A percentile compares a stretch with the other conserved stretches of the same genome.
Conservation (phyloP, 2,113 vertebrate species). For the Microtus pennsylvanicus region DNA sequence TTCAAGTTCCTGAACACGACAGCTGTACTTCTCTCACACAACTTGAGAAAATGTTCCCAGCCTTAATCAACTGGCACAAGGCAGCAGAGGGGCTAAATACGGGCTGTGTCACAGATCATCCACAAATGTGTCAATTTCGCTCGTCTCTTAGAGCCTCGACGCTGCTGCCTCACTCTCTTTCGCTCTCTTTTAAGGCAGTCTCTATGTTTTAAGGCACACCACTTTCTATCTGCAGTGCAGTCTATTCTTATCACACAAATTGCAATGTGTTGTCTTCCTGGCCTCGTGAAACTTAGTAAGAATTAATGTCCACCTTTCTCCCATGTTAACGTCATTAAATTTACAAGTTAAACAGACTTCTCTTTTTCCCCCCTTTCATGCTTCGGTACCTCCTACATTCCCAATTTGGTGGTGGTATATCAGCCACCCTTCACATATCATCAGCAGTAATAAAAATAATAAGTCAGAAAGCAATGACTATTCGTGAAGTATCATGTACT, state of each 20-base stretch:
- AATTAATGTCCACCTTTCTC: neutral
- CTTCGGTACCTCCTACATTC: neutral
- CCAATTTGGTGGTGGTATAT: neutral
- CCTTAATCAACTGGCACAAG: slow-evolving; percentile 77
- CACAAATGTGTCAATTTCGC: slow-evolving; percentile 71
- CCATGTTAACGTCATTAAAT: neutral
- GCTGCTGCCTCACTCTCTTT: neutral
- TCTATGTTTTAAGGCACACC: neutral
- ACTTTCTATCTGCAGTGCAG: neutral
- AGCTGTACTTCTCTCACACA: slow-evolving; percentile 79
- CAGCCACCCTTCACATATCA: neutral
- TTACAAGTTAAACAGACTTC: neutral
- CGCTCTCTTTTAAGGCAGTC: neutral
- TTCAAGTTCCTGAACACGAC: slow-evolving; percentile 78
- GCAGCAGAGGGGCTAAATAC: slow-evolving; percentile 74
- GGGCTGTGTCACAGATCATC: slow-evolving; percentile 69
- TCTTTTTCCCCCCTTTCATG: neutral
- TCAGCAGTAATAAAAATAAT: neutral
- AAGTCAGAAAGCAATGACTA: neutral
- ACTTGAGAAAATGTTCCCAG: slow-evolving; percentile 74
- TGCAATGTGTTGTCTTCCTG: neutral
- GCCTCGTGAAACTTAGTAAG: neutral
- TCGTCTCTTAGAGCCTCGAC: slow-evolving; percentile 10
- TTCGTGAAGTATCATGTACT: neutral
- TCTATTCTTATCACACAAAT: slow-evolving; percentile 47